Evolutionary conservation across 2,113 vertebrate genomes (phyloP), one percentile per base, ranked within the genome.

Genomic region (Lasiurus borealis): DNA sequence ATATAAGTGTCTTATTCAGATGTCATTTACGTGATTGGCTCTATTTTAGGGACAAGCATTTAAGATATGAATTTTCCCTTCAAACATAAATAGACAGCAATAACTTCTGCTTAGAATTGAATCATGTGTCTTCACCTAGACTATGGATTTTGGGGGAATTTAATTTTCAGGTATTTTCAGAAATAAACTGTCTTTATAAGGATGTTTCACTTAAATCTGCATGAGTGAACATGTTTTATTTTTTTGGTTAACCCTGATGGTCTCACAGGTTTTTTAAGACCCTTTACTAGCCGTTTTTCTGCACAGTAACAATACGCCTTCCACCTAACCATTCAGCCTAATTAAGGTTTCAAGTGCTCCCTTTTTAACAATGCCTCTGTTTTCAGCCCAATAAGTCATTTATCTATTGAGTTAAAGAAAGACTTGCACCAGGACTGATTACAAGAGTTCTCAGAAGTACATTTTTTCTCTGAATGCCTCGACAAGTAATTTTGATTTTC

Each of bases 11-110:
- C 88, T 93, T 96, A 85, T 95, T 97, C 82, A 92, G 73, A 95
- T 91, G 73, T 50, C 64, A 92, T 97, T 96, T 96, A 76, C 92
- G 52, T 68, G 92, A 95, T 91, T 97, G 95, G 69, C 29, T 95
- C 85, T 92, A 92, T 96, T 97, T 96, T 86, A 18, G 48, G 92
- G 71, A 95, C 50, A 90, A 80, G 77, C n/a, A 80, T 95, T 93
- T 90, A 59, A 95, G 93, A 91, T 81, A 88, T 10, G 57, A 90
- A 85, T 95, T 89, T 95, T 95, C 77, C 69, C 64, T 95, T 92
- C 64, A 66, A 89, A 94, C 48, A 68, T 69, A 96, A 93, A 93
- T 83, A 94, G 14, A 85, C 36, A 90, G 62, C 81, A 94, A 88
- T 54, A 85, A 25, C 36, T 92, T 96, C 31, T 18, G 68, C 66